These are phyloP conservation scores for Argyra leucocephala DNA, from an alignment of 2,888 invertebrate species.

Conservation along the genomic window DNA sequence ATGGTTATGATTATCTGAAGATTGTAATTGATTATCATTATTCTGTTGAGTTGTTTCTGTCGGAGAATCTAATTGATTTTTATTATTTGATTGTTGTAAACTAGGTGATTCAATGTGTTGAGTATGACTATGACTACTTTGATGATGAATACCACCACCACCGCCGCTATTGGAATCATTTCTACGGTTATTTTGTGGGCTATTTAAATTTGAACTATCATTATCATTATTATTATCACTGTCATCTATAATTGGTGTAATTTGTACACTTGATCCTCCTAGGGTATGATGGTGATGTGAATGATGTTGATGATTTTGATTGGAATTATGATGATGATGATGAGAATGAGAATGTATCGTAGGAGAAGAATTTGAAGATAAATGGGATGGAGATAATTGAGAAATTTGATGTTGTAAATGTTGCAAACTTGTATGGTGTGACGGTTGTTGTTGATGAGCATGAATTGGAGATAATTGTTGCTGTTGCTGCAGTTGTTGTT, in stretches of 20 bases:
- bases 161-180: constrained; percentile 30
- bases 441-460: constrained; percentile 26
- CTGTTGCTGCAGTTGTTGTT: constrained; percentile 24
- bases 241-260: constrained; percentile 29
- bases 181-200: constrained; percentile 34
- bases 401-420: constrained; percentile 6
- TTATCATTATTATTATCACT: constrained; percentile 26
- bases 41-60: constrained; percentile 19
- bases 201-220: constrained; percentile 27
- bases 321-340: constrained; percentile 19
- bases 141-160: constrained; percentile 23
- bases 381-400: neutral
- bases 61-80: constrained; percentile 27
- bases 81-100: constrained; percentile 13
- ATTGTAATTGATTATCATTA: constrained; percentile 17
- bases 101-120: constrained; percentile 24
- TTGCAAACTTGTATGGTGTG: constrained; percentile 18
- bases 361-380: constrained; percentile 19
- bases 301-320: constrained; percentile 24
- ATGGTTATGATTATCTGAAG: constrained; percentile 18
- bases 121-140: constrained; percentile 18
- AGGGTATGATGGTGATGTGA: constrained; percentile 23
- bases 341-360: constrained; percentile 26
- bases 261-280: constrained; percentile 26
- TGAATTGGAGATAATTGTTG: constrained; percentile 21